Evolutionary conservation across 1,140 invertebrate species (phyloP), one percentile per base, ranked within the genome.

Genomic region (Drepana arcuata): DNA sequence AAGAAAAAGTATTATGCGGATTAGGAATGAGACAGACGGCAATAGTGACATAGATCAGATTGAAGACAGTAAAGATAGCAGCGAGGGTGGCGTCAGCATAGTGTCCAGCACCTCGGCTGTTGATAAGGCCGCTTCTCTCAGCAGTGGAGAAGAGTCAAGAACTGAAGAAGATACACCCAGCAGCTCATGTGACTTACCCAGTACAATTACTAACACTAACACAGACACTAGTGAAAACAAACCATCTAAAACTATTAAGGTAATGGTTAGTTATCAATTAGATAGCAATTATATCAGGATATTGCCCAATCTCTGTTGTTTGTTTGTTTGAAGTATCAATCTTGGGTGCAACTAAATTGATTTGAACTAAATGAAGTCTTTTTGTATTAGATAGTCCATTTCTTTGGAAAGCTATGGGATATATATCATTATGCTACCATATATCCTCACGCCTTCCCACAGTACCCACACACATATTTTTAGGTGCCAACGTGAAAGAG

Each of bases 1-100:
- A 54, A 85, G 88, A 34, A 83, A 90, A 52, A 61, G 44, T 83
- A 45, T 85, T 69, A 86, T 88, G 35, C 79, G 88, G 37, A 59
- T 49, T 81, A 46, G 70, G 48, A 56, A 45, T 42, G 43, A 52
- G 33, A 50, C 60, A 33, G 44, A 57, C 39, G 34, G 30, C 11
- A 50, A 63, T 29, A 34, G 58, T 26, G 57, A 45, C 32, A 29
- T 42, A 44, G 60, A 65, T 40, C 31, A 54, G 32, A 57, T 33
- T 37, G 57, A 64, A 21, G 55, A 69, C 28, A 61, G 34, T 42
- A 59, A 73, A 49, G 58, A 64, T 27, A 36, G 41, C 1, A 55
- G 41, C 40, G 63, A 60, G 16, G 40, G 28, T 10, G 35, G 21
- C 7, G 55, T 63, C 25, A 56, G 57, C 25, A 39, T 32, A 23